phyloP scores from a whole-genome alignment of 1,140 invertebrate species.

The Caenorhabditis briggsae region DNA sequence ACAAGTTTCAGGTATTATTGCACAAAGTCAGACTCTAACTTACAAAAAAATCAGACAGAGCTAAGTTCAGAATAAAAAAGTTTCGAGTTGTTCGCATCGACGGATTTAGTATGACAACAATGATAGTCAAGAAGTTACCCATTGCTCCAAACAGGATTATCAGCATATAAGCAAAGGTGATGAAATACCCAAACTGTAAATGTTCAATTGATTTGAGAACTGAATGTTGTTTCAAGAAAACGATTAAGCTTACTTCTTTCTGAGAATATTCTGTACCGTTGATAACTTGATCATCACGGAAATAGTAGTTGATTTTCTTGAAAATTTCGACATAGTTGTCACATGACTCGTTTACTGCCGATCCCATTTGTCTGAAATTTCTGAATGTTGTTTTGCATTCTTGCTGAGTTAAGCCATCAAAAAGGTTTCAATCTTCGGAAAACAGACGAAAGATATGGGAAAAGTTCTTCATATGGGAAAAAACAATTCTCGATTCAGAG shows the following conservation, averaged over 20 bases:
- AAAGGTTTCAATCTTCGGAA: no score
- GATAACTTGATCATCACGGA: conserved; percentile 76
- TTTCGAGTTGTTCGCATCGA: conserved; percentile 76
- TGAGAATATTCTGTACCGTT: conserved; percentile 74
- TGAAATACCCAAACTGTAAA: conserved; percentile 73
- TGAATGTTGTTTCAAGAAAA: neutral
- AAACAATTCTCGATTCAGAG: no score
- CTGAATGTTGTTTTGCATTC: no score
- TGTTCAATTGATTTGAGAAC: neutral
- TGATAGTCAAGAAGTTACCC: conserved; percentile 74
- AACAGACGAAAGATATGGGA: no score
- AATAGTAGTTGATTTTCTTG: conserved; percentile 73
- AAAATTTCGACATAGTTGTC: conserved; percentile 54
- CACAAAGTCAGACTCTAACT: neutral
- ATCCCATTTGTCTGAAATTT: conserved; percentile 36
- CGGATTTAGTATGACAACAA: conserved; percentile 73
- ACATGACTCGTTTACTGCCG: conserved; percentile 59
- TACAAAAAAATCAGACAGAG: conserved; percentile 76
- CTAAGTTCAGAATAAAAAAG: conserved; percentile 77
- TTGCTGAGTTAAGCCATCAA: no score
- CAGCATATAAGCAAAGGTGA: conserved; percentile 69
- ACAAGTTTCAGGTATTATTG: no score
- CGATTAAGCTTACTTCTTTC: conserved; percentile 66
- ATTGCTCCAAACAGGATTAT: conserved; percentile 73
- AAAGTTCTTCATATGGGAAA: no score